Evolutionary conservation across 2,888 invertebrate genomes (phyloP).

Genomic region (Nebria salina): DNA sequence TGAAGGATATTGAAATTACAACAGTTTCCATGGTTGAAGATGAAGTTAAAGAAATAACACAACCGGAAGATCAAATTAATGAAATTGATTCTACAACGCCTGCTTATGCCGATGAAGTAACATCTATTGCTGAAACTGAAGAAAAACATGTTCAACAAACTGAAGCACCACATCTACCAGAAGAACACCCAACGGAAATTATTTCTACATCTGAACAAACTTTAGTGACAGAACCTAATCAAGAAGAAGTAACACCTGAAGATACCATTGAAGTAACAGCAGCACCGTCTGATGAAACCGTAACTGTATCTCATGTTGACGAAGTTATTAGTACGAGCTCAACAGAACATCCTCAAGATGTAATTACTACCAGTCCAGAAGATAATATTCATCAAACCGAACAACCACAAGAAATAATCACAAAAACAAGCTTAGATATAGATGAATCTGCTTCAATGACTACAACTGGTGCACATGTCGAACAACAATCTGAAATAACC

Average conservation of each 20-base stretch:
- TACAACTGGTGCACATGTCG: constrained; percentile 4
- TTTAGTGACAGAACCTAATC: constrained; percentile 4
- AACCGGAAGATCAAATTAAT: constrained; percentile 49
- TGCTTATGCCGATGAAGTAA: background rate
- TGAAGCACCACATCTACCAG: constrained; percentile 10
- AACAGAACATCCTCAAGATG: constrained; percentile 35
- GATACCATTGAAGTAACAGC: constrained; percentile 14
- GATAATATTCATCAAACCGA: constrained; percentile 43
- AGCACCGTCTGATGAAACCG: constrained; percentile 32
- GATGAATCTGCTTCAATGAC: constrained; percentile 20
- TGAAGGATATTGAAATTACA: constrained; percentile 33
- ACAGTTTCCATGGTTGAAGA: constrained; percentile 34
- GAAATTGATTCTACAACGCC: constrained; percentile 38
- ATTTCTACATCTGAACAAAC: constrained; percentile 12
- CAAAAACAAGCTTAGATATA: constrained; percentile 36
- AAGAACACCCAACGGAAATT: constrained; percentile 11
- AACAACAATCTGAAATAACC: constrained; percentile 9
- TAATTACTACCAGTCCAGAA: constrained; percentile 3
- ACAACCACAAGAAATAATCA: constrained; percentile 43
- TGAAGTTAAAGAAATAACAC: constrained; percentile 32
- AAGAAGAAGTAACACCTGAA: background rate
- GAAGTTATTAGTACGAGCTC: constrained; percentile 54
- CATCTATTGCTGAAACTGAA: constrained; percentile 36
- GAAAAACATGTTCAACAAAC: constrained; percentile 44
- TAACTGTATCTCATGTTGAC: constrained; percentile 44